A percentile compares a stretch with the other conserved stretches of the same genome.
phyloP scores from a whole-genome alignment of 2,888 invertebrate species.

The Fragum whitleyi region DNA sequence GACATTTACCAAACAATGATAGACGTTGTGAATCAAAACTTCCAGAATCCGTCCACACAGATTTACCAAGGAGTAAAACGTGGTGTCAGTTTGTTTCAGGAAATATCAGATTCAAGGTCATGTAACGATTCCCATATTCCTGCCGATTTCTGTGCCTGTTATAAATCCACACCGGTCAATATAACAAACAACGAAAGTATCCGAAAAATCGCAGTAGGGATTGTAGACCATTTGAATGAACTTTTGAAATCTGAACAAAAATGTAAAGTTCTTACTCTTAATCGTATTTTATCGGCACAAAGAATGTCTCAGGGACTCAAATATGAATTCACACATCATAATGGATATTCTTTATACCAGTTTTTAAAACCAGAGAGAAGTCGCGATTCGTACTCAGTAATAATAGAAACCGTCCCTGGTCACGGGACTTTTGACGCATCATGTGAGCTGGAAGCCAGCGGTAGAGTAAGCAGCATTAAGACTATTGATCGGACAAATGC shows the following conservation, averaged over 20 bases:
- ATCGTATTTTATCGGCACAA: constrained; percentile 34
- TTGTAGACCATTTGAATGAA: constrained; percentile 62
- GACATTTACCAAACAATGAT: constrained; percentile 92
- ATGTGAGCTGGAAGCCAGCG: background rate
- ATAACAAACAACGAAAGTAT: constrained; percentile 86
- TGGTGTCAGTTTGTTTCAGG: constrained; percentile 90
- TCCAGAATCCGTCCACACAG: constrained; percentile 31
- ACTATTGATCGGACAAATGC: constrained; percentile 20
- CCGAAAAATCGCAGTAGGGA: constrained; percentile 86
- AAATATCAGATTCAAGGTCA: constrained; percentile 90
- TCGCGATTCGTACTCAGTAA: constrained; percentile 41
- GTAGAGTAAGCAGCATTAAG: background rate
- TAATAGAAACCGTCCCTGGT: constrained; percentile 24
- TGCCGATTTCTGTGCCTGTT: constrained; percentile 97
- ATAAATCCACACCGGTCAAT: constrained; percentile 91
- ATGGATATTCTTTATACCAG: constrained; percentile 51
- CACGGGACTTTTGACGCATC: constrained; percentile 21
- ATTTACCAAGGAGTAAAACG: constrained; percentile 40
- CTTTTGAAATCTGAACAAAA: constrained; percentile 84
- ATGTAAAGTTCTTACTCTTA: constrained; percentile 87
- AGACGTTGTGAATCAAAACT: constrained; percentile 87
- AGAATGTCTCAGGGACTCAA: constrained; percentile 44
- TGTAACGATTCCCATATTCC: constrained; percentile 95
- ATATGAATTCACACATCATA: constrained; percentile 48
- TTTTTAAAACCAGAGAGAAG: constrained; percentile 50